Conservation (phyloP, 2,888 invertebrate genomes). For the Mimumesa dahlbomi region DNA sequence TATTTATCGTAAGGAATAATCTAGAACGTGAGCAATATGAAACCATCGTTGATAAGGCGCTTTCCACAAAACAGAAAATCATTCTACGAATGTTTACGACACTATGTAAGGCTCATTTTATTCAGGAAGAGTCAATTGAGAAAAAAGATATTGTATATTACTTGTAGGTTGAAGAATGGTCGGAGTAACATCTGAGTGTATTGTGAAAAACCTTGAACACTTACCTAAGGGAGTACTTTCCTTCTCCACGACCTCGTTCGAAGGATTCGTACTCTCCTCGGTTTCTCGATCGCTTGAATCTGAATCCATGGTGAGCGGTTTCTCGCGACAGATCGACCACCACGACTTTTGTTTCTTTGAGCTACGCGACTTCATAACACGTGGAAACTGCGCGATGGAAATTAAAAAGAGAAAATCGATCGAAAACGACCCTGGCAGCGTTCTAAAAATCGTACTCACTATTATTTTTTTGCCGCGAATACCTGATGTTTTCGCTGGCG, state of each 20-base stretch:
- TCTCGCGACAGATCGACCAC: constrained; percentile 42
- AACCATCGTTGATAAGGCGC: too few relatives aligned
- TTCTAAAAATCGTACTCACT: neutral
- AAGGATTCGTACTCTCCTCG: constrained; percentile 4
- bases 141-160: too few relatives aligned
- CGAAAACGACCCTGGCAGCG: neutral
- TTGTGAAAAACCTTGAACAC: neutral
- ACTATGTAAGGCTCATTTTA: too few relatives aligned
- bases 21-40: neutral
- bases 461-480: constrained; percentile 4
- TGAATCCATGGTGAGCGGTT: constrained; percentile 56
- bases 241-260: constrained; percentile 4
- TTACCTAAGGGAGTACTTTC: constrained; percentile 21
- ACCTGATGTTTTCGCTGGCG: constrained; percentile 13
- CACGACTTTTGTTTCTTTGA: constrained; percentile 36
- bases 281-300: constrained; percentile 58
- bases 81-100: too few relatives aligned
- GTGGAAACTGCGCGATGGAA: neutral
- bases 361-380: constrained; percentile 32
- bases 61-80: too few relatives aligned
- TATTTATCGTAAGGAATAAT: constrained; percentile 11
- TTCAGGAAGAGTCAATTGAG: too few relatives aligned
- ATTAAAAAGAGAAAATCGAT: neutral
- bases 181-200: too few relatives aligned
- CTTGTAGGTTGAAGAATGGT: neutral